phyloP scores from a whole-genome alignment of 2,888 invertebrate species.

The Torymus tubicola region DNA sequence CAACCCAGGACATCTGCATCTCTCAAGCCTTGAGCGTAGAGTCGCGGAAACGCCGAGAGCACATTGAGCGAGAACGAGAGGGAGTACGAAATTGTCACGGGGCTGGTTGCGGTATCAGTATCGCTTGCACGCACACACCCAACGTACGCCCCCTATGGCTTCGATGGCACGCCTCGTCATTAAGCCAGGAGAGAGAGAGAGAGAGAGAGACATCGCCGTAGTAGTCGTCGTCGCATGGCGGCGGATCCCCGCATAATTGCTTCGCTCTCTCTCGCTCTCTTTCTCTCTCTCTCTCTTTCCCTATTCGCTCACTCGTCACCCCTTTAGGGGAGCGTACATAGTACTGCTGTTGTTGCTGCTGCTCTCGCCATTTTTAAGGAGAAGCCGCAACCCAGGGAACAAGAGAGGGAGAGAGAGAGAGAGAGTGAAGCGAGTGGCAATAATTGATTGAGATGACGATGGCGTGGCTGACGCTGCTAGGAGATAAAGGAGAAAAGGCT shows the following conservation, averaged over 20 bases:
- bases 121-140: too few relatives aligned
- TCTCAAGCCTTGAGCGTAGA: neutral
- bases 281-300: too few relatives aligned
- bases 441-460: conserved; percentile 57
- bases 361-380: conserved; percentile 47
- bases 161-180: conserved; percentile 24
- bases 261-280: conserved; percentile 5
- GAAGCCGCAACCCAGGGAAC: neutral
- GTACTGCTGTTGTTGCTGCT: too few relatives aligned
- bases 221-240: conserved; percentile 3
- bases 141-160: neutral
- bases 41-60: neutral
- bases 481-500: neutral
- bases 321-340: too few relatives aligned
- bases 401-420: too few relatives aligned
- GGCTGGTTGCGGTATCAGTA: conserved; percentile 47
- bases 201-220: neutral
- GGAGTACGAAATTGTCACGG: conserved; percentile 48
- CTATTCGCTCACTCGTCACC: too few relatives aligned
- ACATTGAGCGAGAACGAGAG: conserved; percentile 16
- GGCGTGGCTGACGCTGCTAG: neutral
- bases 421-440: conserved; percentile 49
- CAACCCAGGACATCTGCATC: too few relatives aligned
- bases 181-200: conserved; percentile 26
- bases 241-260: conserved; percentile 47